Base-by-base conservation (phyloP, 2,888 invertebrate genomes). In the Tetragonisca angustula region DNA sequence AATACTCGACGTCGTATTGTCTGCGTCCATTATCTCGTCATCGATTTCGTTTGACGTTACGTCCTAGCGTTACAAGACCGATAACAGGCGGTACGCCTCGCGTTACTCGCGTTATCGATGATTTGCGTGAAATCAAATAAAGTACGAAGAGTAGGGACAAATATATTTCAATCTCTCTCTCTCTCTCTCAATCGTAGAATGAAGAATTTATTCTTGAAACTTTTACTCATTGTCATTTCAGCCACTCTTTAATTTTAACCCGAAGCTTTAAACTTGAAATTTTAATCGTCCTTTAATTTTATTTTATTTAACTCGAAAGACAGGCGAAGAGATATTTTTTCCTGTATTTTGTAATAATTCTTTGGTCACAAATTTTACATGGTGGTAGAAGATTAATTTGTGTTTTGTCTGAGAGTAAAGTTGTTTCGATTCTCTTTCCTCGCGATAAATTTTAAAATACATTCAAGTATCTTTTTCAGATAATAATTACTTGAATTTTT, bases 11-110 rank as follows among this genome's bases (percentile, higher is more conserved):
- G 83, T 79, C 65, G 65, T 61, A 62, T 79, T 65, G 71, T 83
- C 79, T 52, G 52, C 67, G 79, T 69, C 61, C 79, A 79, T 79
- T 83, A 84, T 79, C 83, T 79, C 72, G 75, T 76, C 79, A 84
- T 84, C 79, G 84, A 84, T 84, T 84, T 84, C 83, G 79, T 83
- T 73, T 84, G 79, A 73, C 73, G 52, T 84, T 84, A 84, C 84
- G 72, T 84, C 76, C 75, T 83, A 73, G 56, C 71, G 79, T 84
- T 83, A 76, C 83, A 36, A 70, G 69, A 72, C 73, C 32, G 76
- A 83, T 79, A 79, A 79, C 75, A 24, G 9, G n/a, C 52, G 27
- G 4, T 5, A 15, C 21, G 72, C 36, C 17, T 77, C 73, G 82
- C 56, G 78, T 84, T 82, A 52, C 69, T n/a, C 32, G 32, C n/a